Conservation (phyloP, 2,888 invertebrate species). For the Cataglyphis altisquamis region DNA sequence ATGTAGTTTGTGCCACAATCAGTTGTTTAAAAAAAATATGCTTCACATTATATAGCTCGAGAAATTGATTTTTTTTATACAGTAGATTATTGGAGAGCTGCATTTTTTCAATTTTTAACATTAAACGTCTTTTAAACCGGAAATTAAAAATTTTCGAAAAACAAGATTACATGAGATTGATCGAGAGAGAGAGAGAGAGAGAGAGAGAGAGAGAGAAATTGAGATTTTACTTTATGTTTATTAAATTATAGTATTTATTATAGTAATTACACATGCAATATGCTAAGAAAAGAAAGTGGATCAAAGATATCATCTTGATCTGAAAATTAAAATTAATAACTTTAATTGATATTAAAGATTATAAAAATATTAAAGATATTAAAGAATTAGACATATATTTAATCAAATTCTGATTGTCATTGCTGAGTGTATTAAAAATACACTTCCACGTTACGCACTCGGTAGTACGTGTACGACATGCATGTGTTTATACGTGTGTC, state of each 20-base stretch:
- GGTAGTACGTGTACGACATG: neutral
- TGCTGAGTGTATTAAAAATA: no score
- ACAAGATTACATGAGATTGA: neutral
- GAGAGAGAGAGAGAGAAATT: neutral
- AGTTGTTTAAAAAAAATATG: neutral
- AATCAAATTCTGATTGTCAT: neutral
- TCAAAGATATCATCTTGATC: neutral
- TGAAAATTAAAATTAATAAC: neutral
- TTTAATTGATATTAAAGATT: neutral
- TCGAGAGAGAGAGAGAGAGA: neutral
- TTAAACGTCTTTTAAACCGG: neutral
- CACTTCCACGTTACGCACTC: conserved; percentile 47
- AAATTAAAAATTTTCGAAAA: neutral
- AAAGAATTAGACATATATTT: neutral
- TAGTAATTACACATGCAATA: neutral
- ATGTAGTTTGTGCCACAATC: neutral
- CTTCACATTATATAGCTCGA: neutral
- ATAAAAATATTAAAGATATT: no score
- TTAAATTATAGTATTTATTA: neutral
- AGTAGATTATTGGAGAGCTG: neutral
- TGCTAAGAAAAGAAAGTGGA: neutral
- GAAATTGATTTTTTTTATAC: neutral
- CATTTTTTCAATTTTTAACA: conserved; percentile 4
- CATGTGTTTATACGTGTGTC: neutral
- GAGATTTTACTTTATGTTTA: conserved; percentile 4